Conservation (phyloP, 2,888 invertebrate genomes). For the Coronaproctus castanopsis region DNA sequence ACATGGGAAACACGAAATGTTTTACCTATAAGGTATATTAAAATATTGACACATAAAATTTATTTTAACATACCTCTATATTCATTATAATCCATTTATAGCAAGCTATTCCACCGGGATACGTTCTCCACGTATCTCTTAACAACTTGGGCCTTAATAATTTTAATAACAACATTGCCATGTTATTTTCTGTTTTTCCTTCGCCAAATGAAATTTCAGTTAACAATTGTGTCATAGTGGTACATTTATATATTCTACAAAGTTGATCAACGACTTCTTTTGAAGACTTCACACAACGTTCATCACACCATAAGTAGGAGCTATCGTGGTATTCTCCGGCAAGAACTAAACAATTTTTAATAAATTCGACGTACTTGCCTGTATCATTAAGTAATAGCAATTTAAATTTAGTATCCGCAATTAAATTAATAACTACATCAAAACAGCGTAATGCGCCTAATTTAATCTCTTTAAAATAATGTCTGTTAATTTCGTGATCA, state of each 20-base stretch:
- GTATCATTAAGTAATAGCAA: too few relatives aligned
- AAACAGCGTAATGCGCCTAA: neutral
- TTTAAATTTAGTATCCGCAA: too few relatives aligned
- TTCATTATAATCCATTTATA: neutral
- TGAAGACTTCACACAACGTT: neutral
- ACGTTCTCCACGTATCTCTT: neutral
- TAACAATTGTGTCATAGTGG: neutral
- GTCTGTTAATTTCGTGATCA: neutral
- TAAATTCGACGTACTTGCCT: too few relatives aligned
- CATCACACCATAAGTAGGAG: neutral
- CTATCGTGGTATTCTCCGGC: too few relatives aligned
- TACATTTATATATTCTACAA: neutral
- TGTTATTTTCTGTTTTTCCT: neutral
- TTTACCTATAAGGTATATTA: too few relatives aligned
- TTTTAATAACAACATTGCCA: neutral
- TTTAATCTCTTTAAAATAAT: neutral
- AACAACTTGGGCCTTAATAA: neutral
- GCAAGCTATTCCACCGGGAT: neutral
- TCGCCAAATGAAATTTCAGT: neutral
- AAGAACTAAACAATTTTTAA: too few relatives aligned
- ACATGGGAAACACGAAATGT: too few relatives aligned
- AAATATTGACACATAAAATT: too few relatives aligned
- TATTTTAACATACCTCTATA: neutral
- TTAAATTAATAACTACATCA: neutral
- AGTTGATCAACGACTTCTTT: neutral